Base-by-base conservation (phyloP, 2,888 invertebrate genomes). In the Baccha elongata region DNA sequence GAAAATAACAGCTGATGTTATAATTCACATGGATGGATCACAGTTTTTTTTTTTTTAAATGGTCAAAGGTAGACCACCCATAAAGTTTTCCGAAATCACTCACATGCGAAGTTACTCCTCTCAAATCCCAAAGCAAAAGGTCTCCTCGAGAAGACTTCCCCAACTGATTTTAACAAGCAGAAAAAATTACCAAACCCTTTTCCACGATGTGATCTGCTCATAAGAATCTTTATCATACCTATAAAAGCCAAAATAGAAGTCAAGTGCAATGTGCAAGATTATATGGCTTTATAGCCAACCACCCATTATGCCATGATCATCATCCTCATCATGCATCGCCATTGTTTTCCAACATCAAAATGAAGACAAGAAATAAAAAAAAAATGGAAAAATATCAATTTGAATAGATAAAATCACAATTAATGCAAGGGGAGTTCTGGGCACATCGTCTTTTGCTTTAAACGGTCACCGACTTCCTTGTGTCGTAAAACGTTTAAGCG, bases 371-470 rank as follows among this genome's bases (percentile, higher is more conserved):
- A 44, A 2, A 7, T 19, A n/a, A 44, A 44, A 44, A 19, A 19
- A 71, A 60, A 55, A 68, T 32, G 5, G 55, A 62, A 23, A 19
- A 68, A 75, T 76, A 81, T 75, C 80, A 76, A 81, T 81, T 81
- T 81, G 76, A 76, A 81, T 81, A 81, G 81, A 81, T 81, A 76
- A 71, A 65, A 81, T 81, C 81, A 67, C 69, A 81, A 81, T 81
- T 81, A 81, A 81, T 81, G 65, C 75, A 65, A 65, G 64, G 23
- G 21, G 46, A 40, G 46, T 60, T 46, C 40, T 53, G 65, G 13
- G 15, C 15, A 40, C 15, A 40, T 42, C 68, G 37, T 55, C 19
- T 60, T 11, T 1, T 10, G 44, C 11, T 64, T 21, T 10, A 23
- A 42, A 35, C 67, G 13, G 26, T 44, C 23, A 32, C 64, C 42